Conservation (phyloP, 2,888 invertebrate species). For the Lepidochrysops patricia region DNA sequence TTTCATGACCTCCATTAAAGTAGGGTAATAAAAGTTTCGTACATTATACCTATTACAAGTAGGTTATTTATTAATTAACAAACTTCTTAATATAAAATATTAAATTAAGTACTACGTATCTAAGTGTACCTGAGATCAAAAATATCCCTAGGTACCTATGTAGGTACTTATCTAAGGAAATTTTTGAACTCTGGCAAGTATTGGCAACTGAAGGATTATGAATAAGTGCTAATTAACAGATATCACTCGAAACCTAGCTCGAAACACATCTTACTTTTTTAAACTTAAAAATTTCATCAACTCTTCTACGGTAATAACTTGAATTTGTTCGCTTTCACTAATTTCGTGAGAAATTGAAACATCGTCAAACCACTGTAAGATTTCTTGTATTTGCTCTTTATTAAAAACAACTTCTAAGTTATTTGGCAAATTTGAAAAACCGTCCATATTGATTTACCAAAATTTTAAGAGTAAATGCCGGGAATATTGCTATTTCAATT, state of each 20-base stretch:
- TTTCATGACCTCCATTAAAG: conserved; percentile 51
- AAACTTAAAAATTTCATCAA: conserved; percentile 43
- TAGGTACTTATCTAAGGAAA: too few relatives aligned
- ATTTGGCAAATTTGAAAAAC: conserved; percentile 41
- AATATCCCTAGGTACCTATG: too few relatives aligned
- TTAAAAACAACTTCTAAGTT: conserved; percentile 41
- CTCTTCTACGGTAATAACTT: conserved; percentile 50
- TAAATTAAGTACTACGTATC: too few relatives aligned
- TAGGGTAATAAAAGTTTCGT: conserved; percentile 52
- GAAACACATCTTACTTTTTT: conserved; percentile 45
- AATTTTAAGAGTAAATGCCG: conserved; percentile 17
- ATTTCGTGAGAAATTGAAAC: conserved; percentile 40
- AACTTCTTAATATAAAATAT: too few relatives aligned
- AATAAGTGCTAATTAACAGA: too few relatives aligned
- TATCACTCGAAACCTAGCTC: too few relatives aligned
- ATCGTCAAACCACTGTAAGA: conserved; percentile 47
- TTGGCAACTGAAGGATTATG: not conserved
- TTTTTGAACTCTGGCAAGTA: too few relatives aligned
- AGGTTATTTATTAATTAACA: too few relatives aligned
- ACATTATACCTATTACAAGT: conserved; percentile 45
- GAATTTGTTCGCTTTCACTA: conserved; percentile 40
- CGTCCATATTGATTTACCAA: conserved; percentile 32
- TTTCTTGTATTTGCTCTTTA: conserved; percentile 44
- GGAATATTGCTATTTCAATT: not conserved
- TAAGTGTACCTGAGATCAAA: too few relatives aligned